Base-by-base conservation (phyloP, 2,888 invertebrate genomes). In the Erebia ligea region DNA sequence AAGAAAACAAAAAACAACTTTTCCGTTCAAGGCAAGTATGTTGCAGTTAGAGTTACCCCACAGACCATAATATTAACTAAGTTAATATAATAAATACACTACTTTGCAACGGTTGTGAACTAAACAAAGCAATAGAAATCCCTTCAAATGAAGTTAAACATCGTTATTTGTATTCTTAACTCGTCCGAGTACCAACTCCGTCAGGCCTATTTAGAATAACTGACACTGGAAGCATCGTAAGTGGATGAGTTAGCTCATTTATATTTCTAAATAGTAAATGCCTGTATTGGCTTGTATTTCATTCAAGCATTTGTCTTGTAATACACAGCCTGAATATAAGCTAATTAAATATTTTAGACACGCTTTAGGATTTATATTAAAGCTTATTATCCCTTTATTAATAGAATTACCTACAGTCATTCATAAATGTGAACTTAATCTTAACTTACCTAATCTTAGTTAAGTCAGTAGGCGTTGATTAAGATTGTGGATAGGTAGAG, bases 101-200 rank as follows among this genome's bases (percentile, higher is more conserved):
- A 10, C 19, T 69, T 48, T 42, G 19, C 5, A 69, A 48, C 19
- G 19, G 42, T 15, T 40, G 48, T 59, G 21, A 68, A 62, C 58
- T 21, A 48, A 68, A 65, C 52, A 61, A 61, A 70, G 54, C 61
- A 52, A 8, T 58, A n/a, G 11, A 42, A 61, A 61, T 15, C 68
- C 54, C 40, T 68, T 62, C 42, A 57, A 70, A 71, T 58, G 80
- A 80, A 80, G 78, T 78, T 76, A 69, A 73, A 76, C 72, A 45
- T 57, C 73, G n/a, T n/a, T n/a, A 75, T 88, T 84, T 82, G 84
- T 87, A 88, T 87, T 81, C 87, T 71, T 58, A 71, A 70, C 67
- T 40, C 52, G 67, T 69, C n/a, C 15, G 42, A 45, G 45, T 52
- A 48, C 66, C 40, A 56, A 62, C 58, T 63, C 71, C 71, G 67